Conservation (phyloP, 2,888 invertebrate genomes). For the Dryobotodes eremita region DNA sequence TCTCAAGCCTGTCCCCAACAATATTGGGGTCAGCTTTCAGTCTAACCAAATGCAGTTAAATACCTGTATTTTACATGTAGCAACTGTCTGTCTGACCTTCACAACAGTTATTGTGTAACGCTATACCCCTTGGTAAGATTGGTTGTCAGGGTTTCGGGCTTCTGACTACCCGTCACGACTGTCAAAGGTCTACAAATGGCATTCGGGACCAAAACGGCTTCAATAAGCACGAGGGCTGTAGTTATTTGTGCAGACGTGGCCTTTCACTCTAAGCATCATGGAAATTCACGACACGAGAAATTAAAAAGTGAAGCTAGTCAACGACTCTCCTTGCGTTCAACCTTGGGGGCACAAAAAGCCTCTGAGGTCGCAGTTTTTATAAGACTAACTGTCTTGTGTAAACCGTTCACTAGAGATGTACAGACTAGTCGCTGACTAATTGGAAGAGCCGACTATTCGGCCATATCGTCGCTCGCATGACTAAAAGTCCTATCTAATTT, state of each 20-base stretch:
- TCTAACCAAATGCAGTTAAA: too few species aligned
- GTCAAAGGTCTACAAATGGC: too few species aligned
- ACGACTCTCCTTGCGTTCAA: constrained; percentile 49
- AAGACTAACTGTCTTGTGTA: not conserved
- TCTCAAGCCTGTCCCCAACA: too few species aligned
- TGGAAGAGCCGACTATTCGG: not conserved
- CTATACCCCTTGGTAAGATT: too few species aligned
- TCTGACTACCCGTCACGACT: too few species aligned
- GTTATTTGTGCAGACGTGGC: not conserved
- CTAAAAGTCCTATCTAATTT: too few species aligned
- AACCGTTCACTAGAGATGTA: not conserved
- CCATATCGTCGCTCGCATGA: not conserved
- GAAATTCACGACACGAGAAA: constrained; percentile 37
- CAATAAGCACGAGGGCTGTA: not conserved
- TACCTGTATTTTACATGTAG: too few species aligned
- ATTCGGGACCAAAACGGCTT: not conserved
- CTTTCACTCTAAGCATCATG: not conserved
- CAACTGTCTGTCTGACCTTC: too few species aligned
- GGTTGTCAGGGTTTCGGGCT: too few species aligned
- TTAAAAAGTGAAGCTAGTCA: constrained; percentile 45
- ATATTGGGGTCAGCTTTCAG: too few species aligned
- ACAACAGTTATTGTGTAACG: too few species aligned
- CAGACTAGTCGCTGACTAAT: not conserved
- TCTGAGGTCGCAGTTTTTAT: constrained; percentile 26
- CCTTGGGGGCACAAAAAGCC: constrained; percentile 44